Base-by-base conservation (phyloP, 2,113 vertebrate genomes). In the Sorex fumeus region DNA sequence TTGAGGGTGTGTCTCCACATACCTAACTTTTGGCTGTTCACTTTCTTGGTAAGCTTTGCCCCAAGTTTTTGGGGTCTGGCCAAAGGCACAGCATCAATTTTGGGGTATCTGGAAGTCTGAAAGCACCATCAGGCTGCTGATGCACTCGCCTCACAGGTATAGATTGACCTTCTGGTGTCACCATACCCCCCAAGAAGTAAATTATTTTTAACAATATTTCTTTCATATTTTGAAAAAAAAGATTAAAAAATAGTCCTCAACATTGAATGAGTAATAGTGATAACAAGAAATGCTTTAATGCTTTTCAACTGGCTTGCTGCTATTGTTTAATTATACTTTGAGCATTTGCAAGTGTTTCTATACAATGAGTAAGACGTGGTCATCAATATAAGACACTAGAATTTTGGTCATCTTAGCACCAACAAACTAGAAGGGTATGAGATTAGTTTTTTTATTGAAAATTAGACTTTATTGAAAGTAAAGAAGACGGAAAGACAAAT, bases 201-300 rank as follows among this genome's bases (percentile, higher is more conserved):
- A n/a, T n/a, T n/a, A n/a, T 75, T 88, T 13, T 85, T 70, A 40
- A 83, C 78, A 72, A 69, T n/a, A 76, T 93, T 87, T 62, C 0
- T 6, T 94, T 94, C n/a, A 76, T 60, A 93, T 96, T 88, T 90
- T 74, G 95, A 40, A 93, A 96, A 90, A 90, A 96, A 36, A 11
- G 23, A 47, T 15, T 13, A 64, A 19, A 25, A 90, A 77, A 32
- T 0, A 8, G 0, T 16, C 25, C 67, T 94, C 34, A 75, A 92
- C 90, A 78, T 47, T 45, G 57, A 93, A 93, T 84, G 91, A 97
- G 87, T 93, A 82, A 84, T 60, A 87, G 87, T 78, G 84, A 78
- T 8, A 95, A 32, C 34, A 96, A 78, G 94, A 96, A 96, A 74
- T n/a, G n/a, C n/a, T n/a, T n/a, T n/a, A 13, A 3, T 43, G 45